These are phyloP conservation scores for Choloepus didactylus DNA, from an alignment of 2,797 vertebrate species.

Conservation along the genomic window DNA sequence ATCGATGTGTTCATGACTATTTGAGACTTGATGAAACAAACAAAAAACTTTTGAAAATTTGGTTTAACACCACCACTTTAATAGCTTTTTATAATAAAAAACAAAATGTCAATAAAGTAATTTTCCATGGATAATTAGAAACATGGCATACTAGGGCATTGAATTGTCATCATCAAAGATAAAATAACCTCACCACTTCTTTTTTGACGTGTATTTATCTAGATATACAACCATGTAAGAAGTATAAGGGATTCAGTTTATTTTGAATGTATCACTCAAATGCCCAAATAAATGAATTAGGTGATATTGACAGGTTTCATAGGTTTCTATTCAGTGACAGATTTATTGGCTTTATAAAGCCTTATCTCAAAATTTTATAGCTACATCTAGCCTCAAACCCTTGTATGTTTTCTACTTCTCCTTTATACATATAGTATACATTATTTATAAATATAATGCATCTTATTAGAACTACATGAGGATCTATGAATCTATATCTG, in stretches of 20 bases:
- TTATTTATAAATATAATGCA: not conserved
- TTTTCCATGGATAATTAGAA: conserved; percentile 58
- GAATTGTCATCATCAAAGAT: conserved; percentile 58
- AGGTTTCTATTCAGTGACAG: not conserved
- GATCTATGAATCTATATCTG: not conserved
- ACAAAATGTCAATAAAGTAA: conserved; percentile 21
- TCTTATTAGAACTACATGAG: not conserved
- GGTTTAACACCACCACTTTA: not conserved
- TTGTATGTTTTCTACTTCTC: not conserved
- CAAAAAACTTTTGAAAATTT: conserved; percentile 42
- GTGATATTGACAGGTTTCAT: conserved; percentile 19
- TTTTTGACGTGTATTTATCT: conserved; percentile 65
- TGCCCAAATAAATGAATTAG: conserved; percentile 35
- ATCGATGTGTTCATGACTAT: conserved; percentile 30
- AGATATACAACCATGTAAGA: not conserved
- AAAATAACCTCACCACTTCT: conserved; percentile 40
- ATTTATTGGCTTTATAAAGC: conserved; percentile 43
- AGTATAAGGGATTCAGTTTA: conserved; percentile 59
- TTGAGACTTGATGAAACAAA: conserved; percentile 53
- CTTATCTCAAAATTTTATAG: conserved; percentile 40
- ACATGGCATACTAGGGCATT: not conserved
- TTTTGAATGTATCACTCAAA: conserved; percentile 32
- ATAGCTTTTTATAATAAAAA: conserved; percentile 45
- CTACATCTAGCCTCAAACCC: not conserved
- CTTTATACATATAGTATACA: not conserved